A percentile compares a stretch with the other conserved stretches of the same genome.
These are phyloP conservation scores for Dolichallabes microphthalmus DNA, from an alignment of 2,113 vertebrate genomes.

Conservation along the genomic window DNA sequence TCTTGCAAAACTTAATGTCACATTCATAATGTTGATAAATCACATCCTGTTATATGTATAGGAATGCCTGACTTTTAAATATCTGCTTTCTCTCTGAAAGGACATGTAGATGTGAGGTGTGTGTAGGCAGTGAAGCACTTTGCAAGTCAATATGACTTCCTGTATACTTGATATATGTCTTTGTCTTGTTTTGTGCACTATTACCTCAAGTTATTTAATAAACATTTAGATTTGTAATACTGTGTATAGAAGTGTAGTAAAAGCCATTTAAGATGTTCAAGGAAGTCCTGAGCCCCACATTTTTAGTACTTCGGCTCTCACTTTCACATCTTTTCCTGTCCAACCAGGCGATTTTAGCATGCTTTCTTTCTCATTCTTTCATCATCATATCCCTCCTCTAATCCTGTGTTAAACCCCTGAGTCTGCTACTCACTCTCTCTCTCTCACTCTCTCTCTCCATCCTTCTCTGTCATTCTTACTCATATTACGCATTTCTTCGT, in stretches of 20 bases:
- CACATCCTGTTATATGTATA: background rate
- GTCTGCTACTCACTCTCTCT: background rate
- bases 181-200: background rate
- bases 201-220: background rate
- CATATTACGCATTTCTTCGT: conserved; percentile 3
- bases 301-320: background rate
- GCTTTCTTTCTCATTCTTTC: conserved; percentile 32
- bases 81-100: background rate
- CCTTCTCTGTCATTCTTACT: background rate
- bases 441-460: conserved; percentile 2
- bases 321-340: conserved; percentile 9
- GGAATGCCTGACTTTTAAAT: background rate
- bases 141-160: background rate
- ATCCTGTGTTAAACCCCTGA: conserved; percentile 3
- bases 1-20: background rate
- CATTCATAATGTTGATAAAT: background rate
- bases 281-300: background rate
- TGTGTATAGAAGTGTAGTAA: background rate
- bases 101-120: background rate
- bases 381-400: conserved; percentile 26
- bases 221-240: background rate
- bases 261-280: conserved; percentile 1
- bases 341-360: conserved; percentile 5
- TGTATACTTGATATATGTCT: background rate
- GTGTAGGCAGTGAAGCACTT: background rate